Conservation (phyloP, 2,888 invertebrate species). For the Acronicta leporina region DNA sequence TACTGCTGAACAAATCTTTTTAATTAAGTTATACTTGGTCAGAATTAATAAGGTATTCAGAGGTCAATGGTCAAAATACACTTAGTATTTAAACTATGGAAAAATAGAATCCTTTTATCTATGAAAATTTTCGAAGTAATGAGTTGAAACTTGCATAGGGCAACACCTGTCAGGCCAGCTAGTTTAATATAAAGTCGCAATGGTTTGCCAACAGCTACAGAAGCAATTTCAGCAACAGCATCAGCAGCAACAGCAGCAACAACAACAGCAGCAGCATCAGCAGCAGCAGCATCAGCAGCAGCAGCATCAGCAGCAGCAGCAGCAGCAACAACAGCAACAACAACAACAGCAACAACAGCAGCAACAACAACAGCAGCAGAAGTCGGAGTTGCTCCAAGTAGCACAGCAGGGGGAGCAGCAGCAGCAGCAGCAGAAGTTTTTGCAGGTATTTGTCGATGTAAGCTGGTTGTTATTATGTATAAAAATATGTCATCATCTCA, state of each 20-base stretch:
- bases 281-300: conserved; percentile 76
- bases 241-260: conserved; percentile 67
- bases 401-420: conserved; percentile 71
- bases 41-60: too few relatives aligned
- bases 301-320: conserved; percentile 72
- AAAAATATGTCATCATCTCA: conserved; percentile 14
- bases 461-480: conserved; percentile 18
- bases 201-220: conserved; percentile 68
- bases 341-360: conserved; percentile 77
- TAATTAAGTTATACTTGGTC: too few relatives aligned
- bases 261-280: conserved; percentile 76
- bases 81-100: too few relatives aligned
- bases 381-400: conserved; percentile 80
- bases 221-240: conserved; percentile 68
- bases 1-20: too few relatives aligned
- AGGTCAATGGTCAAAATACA: too few relatives aligned
- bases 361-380: conserved; percentile 74
- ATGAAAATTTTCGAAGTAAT: too few relatives aligned
- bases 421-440: conserved; percentile 82
- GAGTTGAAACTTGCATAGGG: too few relatives aligned
- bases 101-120: too few relatives aligned
- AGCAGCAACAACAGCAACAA: conserved; percentile 78
- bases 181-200: neutral
- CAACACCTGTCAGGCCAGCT: too few relatives aligned
- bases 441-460: conserved; percentile 72